phyloP scores from a whole-genome alignment of 2,888 invertebrate species.

The Amiota minor region DNA sequence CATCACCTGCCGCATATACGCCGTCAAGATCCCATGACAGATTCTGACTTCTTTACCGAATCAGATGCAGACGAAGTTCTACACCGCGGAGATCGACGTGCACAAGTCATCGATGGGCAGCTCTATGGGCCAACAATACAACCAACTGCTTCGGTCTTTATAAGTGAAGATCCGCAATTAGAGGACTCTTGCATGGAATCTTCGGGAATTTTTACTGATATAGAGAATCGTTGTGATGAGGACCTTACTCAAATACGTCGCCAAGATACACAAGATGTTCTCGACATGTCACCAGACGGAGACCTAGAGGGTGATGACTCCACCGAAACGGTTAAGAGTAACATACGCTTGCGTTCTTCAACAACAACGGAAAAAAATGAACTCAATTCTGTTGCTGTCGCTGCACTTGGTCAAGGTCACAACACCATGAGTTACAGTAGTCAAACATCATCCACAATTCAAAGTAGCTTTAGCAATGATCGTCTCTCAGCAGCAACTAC shows the following conservation, averaged over 20 bases:
- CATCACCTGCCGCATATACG: constrained; percentile 77
- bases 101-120: constrained; percentile 91
- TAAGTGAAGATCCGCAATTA: constrained; percentile 75
- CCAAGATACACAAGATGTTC: constrained; percentile 55
- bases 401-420: constrained; percentile 62
- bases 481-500: constrained; percentile 66
- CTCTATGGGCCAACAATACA: constrained; percentile 81
- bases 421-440: constrained; percentile 51
- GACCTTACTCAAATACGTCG: constrained; percentile 73
- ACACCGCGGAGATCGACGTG: constrained; percentile 83
- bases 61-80: constrained; percentile 86
- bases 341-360: constrained; percentile 46
- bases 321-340: constrained; percentile 75
- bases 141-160: constrained; percentile 74
- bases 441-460: constrained; percentile 66
- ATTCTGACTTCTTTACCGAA: constrained; percentile 92
- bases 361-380: background rate
- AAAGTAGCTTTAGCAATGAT: constrained; percentile 60
- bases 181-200: constrained; percentile 91
- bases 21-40: constrained; percentile 89
- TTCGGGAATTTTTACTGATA: constrained; percentile 90
- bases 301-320: constrained; percentile 63
- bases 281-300: constrained; percentile 79
- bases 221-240: constrained; percentile 83
- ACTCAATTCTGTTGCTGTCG: constrained; percentile 39